Evolutionary conservation across 2,113 vertebrate species (phyloP).

Genomic region (Harpagus bidentatus): DNA sequence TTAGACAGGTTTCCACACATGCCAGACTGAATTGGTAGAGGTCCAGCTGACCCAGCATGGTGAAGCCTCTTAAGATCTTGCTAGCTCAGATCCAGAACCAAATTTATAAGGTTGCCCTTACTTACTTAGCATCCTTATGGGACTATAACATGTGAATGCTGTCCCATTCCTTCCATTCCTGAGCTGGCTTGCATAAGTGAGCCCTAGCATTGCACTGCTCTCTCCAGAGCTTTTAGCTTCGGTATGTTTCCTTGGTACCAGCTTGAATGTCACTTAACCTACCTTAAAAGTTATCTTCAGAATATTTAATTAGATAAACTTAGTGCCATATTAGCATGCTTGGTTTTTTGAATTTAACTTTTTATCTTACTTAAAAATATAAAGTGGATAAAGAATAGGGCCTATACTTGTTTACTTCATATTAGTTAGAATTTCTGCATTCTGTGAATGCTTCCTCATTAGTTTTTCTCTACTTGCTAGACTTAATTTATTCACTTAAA

Average conservation of each 20-base stretch:
- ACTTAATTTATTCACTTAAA: slow-evolving; percentile 9
- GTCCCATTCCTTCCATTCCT: not conserved
- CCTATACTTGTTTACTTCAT: not conserved
- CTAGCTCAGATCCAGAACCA: not conserved
- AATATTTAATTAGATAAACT: not conserved
- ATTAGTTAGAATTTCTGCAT: not conserved
- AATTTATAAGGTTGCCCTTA: not conserved
- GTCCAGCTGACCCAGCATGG: not conserved
- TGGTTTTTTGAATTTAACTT: not conserved
- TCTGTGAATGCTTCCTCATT: not conserved
- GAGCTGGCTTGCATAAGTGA: not conserved
- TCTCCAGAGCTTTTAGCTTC: not conserved
- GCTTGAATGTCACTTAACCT: not conserved
- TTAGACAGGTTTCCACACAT: not conserved
- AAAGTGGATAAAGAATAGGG: not conserved
- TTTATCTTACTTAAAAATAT: not conserved
- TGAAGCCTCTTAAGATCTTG: not conserved
- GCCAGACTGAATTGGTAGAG: not conserved
- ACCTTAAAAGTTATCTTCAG: not conserved
- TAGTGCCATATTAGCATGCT: not conserved
- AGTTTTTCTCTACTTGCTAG: not conserved
- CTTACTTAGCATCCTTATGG: not conserved
- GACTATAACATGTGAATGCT: not conserved
- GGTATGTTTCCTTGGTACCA: not conserved
- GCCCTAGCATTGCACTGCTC: not conserved